Percentiles rank a stretch among this genome's conserved stretches.
Evolutionary conservation across 2,113 vertebrate species (phyloP).

Genomic region (Cryptomyrus ogoouensis): DNA sequence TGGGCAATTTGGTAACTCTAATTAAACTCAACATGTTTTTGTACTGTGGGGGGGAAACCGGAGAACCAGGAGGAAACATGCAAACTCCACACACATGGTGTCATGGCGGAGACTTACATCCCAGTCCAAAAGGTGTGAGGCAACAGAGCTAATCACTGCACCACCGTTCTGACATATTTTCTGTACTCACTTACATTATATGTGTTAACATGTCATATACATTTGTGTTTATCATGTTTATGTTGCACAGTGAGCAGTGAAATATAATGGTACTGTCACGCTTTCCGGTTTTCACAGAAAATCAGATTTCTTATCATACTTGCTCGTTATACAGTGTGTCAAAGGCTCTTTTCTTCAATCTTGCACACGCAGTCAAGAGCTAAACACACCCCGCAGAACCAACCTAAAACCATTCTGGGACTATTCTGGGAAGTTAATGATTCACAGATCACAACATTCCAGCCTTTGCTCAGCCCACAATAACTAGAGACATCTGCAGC

Average conservation of each 20-base stretch:
- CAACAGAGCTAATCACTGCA: neutral
- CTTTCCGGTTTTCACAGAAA: neutral
- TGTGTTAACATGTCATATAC: neutral
- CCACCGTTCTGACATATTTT: neutral
- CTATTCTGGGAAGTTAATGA: slow-evolving; percentile 18
- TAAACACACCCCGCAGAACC: neutral
- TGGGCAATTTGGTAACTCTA: neutral
- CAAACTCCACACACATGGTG: neutral
- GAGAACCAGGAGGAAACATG: neutral
- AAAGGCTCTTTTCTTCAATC: neutral
- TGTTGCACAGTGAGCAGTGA: neutral
- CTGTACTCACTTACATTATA: neutral
- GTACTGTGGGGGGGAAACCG: neutral
- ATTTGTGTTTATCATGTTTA: neutral
- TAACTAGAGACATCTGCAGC: slow-evolving; percentile 1
- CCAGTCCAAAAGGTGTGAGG: neutral
- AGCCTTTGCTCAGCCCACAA: neutral
- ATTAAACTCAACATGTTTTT: neutral
- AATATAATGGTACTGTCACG: neutral
- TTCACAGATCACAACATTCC: neutral
- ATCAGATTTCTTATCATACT: neutral
- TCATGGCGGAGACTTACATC: neutral
- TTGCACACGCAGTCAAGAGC: neutral
- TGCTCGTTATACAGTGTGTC: neutral
- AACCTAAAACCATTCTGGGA: neutral